Conservation (phyloP, 2,113 vertebrate species). For the Microtus ochrogaster region DNA sequence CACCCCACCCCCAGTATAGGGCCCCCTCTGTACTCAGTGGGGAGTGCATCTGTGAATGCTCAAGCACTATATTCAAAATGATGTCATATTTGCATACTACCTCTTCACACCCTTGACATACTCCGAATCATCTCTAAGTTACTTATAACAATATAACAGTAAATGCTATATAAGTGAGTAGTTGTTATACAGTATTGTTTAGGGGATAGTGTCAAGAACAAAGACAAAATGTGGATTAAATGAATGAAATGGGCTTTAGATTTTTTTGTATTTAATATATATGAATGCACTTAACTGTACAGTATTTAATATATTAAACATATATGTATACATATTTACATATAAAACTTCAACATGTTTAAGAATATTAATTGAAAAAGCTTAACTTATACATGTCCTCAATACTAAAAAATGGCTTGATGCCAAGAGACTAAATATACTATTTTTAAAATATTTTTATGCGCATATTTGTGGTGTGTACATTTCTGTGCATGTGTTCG, state of each 20-base stretch:
- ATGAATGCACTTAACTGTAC: neutral
- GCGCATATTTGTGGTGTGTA: neutral
- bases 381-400: neutral
- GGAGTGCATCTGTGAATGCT: neutral
- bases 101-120: neutral
- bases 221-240: neutral
- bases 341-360: neutral
- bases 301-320: neutral
- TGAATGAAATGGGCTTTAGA: neutral
- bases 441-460: neutral
- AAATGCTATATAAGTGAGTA: neutral
- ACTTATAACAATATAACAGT: neutral
- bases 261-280: neutral
- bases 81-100: neutral
- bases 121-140: neutral
- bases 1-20: neutral
- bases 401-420: neutral
- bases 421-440: neutral
- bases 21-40: too few relatives aligned
- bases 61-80: neutral
- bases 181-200: neutral
- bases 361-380: neutral
- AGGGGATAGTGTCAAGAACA: neutral
- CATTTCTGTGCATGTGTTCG: neutral
- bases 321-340: neutral